A percentile compares a stretch with the other conserved stretches of the same genome.
These are phyloP conservation scores for Megaceryle maxima DNA, from an alignment of 2,113 vertebrate species.

Conservation along the genomic window DNA sequence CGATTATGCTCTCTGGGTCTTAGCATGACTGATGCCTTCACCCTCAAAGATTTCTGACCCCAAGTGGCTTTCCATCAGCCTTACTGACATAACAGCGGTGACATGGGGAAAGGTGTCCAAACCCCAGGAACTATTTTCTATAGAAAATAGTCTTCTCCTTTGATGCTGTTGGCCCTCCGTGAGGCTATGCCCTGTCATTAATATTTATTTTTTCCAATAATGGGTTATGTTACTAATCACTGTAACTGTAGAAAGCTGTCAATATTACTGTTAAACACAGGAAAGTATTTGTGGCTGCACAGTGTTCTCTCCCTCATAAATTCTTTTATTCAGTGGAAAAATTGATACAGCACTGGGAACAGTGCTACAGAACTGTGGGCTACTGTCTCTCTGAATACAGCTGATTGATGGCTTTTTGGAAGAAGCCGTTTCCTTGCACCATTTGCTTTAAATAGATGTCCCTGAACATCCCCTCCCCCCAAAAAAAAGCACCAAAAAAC, in stretches of 20 bases:
- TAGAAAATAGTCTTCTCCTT: neutral
- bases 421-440: neutral
- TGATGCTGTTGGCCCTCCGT: neutral
- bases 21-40: neutral
- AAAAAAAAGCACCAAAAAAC: neutral
- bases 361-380: neutral
- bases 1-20: neutral
- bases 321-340: accelerated
- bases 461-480: accelerated
- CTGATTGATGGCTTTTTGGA: neutral
- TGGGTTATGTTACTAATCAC: neutral
- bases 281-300: neutral
- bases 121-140: neutral
- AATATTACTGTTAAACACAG: neutral
- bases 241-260: neutral
- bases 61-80: neutral
- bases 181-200: neutral
- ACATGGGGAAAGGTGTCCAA: neutral
- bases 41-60: neutral
- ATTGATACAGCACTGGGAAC: neutral
- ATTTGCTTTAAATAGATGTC: neutral
- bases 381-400: neutral
- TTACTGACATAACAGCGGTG: neutral
- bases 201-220: neutral
- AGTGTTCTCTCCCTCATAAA: neutral